These are phyloP conservation scores for Pteropus alecto DNA, from an alignment of 2,113 vertebrate species.

Conservation along the genomic window DNA sequence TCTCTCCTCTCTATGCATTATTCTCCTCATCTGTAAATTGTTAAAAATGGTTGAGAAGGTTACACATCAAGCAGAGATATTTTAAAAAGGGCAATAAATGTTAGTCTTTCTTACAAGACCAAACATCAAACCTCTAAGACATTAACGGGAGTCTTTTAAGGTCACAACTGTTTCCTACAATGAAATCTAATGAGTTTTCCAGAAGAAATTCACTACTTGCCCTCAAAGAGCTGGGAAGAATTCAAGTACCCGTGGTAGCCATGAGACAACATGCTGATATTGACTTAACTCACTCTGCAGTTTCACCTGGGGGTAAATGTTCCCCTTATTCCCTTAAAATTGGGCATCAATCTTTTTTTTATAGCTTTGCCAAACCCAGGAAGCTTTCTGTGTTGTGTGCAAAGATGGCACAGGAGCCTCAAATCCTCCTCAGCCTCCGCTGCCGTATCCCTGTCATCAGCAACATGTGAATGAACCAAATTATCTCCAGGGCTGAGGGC, in stretches of 20 bases:
- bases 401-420: neutral
- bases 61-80: neutral
- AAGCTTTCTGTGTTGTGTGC: neutral
- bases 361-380: neutral
- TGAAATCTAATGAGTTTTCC: neutral
- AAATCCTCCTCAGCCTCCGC: constrained; percentile 24
- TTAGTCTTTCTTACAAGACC: neutral
- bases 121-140: neutral
- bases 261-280: neutral
- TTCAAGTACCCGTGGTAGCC: neutral
- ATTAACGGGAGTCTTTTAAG: neutral
- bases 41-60: neutral
- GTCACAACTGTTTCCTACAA: neutral
- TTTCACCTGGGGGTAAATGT: neutral
- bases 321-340: neutral
- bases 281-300: neutral
- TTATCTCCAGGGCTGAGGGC: constrained; percentile 69
- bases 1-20: neutral
- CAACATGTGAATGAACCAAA: constrained; percentile 77
- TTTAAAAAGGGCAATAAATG: neutral
- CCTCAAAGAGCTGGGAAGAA: neutral
- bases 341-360: neutral
- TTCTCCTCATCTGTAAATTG: neutral
- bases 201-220: neutral
- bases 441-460: constrained; percentile 49